Base-by-base conservation (phyloP, 1,140 invertebrate species). In the Proales similis region DNA sequence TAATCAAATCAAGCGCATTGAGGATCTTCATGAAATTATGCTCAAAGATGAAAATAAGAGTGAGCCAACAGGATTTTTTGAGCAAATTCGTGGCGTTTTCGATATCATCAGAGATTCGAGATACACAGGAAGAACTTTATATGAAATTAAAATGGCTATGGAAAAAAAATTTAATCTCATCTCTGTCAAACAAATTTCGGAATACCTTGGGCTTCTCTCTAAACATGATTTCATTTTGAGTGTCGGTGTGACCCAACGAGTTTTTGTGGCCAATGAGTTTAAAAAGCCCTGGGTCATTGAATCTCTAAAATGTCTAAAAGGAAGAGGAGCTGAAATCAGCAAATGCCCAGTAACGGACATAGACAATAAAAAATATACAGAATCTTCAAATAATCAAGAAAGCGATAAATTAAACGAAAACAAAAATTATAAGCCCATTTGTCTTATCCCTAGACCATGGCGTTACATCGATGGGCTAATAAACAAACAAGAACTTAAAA, bases 201-300 rank as follows among this genome's bases (percentile, higher is more conserved):
- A n/a, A n/a, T n/a, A n/a, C n/a, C 19, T 17, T 57, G 19, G 12
- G 32, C 19, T 42, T 57, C 24, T 42, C 45, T 20, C 17, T 42
- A 9, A 20, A 20, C 45, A 57, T 14, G 24, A 57, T 42, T 27
- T 57, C 5, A 27, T 57, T 12, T 4, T 57, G 4, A 27, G 22
- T 11, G 51, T 57, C 12, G 51, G 51, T 3, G 51, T 57, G 9
- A 20, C 32, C 7, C 24, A 57, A 42, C 27, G 51, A 26, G 51
- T 57, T 17, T 57, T 42, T 57, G 51, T 57, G 4, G 36, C 51
- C 2, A 24, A 57, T 22, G 51, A 57, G 32, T 57, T 57, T 42
- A 57, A 57, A 42, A 39, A 57, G 36, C 51, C 27, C 30, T 57
- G 51, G 51, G 51, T 57, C 14, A 57, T 57, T 26, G 51, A 57